phyloP scores from a whole-genome alignment of 2,797 vertebrate genomes.

The Ptychadena robeensis region DNA sequence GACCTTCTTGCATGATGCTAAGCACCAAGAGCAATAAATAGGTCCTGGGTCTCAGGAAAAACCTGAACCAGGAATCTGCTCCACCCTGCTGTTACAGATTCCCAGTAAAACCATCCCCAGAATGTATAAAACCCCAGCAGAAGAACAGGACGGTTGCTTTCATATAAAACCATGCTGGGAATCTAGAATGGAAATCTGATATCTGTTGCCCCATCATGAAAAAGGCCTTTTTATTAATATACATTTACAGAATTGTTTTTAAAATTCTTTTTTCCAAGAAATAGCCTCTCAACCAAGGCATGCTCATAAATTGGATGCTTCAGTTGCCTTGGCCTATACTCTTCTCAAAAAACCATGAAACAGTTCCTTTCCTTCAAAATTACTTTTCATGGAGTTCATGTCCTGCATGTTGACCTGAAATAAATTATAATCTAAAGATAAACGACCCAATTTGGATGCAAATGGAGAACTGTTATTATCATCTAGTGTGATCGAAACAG shows the following conservation, averaged over 20 bases:
- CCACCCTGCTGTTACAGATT: too few species aligned
- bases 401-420: slow-evolving; percentile 6
- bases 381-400: background rate
- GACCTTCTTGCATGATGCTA: too few species aligned
- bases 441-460: slow-evolving; percentile 31
- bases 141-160: too few species aligned
- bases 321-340: background rate
- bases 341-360: background rate
- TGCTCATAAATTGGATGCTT: background rate
- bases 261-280: background rate
- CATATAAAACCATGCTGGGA: too few species aligned
- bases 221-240: too few species aligned
- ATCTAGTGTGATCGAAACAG: slow-evolving; percentile 5
- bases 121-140: too few species aligned
- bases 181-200: too few species aligned
- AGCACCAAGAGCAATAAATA: too few species aligned
- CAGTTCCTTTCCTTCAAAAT: background rate
- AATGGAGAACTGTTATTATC: slow-evolving; percentile 20
- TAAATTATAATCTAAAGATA: slow-evolving; percentile 16
- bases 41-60: too few species aligned
- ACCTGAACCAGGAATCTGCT: too few species aligned
- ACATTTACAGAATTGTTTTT: background rate
- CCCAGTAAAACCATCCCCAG: too few species aligned
- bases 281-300: background rate
- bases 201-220: too few species aligned